These are phyloP conservation scores for Hermaeophaga mercurialis DNA, from an alignment of 2,888 invertebrate genomes.

Conservation along the genomic window DNA sequence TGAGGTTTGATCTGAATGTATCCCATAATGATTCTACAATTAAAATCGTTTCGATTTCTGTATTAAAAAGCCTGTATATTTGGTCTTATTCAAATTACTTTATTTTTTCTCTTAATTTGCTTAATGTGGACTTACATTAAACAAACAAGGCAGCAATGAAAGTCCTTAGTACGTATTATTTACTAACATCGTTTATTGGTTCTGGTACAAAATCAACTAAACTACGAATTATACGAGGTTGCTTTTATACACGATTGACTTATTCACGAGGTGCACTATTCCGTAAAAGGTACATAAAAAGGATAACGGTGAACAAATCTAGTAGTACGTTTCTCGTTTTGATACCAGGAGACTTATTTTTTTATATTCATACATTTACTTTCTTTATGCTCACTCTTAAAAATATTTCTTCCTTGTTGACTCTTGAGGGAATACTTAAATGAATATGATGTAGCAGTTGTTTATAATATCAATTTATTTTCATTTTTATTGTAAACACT, in stretches of 20 bases:
- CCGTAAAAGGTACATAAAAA: not conserved
- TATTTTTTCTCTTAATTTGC: too few relatives aligned
- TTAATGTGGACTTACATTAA: too few relatives aligned
- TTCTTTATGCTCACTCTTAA: not conserved
- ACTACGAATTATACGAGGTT: too few relatives aligned
- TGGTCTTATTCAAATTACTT: too few relatives aligned
- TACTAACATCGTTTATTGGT: too few relatives aligned
- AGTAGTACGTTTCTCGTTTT: not conserved
- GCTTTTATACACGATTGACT: not conserved
- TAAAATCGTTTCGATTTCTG: too few relatives aligned
- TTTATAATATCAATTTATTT: constrained; percentile 14
- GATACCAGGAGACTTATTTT: not conserved
- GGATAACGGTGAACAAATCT: not conserved
- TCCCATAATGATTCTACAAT: too few relatives aligned
- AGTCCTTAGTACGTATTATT: too few relatives aligned
- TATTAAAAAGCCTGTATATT: too few relatives aligned
- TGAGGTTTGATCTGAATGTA: too few relatives aligned
- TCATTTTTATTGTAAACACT: constrained; percentile 14
- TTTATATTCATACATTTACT: not conserved
- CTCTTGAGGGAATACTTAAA: constrained; percentile 15
- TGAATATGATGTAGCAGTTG: constrained; percentile 14
- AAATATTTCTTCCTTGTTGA: not conserved
- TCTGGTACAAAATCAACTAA: too few relatives aligned
- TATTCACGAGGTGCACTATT: not conserved
- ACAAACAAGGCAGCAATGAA: too few relatives aligned